phyloP scores from a whole-genome alignment of 2,113 vertebrate species.

The Zosterops hypoxanthus region DNA sequence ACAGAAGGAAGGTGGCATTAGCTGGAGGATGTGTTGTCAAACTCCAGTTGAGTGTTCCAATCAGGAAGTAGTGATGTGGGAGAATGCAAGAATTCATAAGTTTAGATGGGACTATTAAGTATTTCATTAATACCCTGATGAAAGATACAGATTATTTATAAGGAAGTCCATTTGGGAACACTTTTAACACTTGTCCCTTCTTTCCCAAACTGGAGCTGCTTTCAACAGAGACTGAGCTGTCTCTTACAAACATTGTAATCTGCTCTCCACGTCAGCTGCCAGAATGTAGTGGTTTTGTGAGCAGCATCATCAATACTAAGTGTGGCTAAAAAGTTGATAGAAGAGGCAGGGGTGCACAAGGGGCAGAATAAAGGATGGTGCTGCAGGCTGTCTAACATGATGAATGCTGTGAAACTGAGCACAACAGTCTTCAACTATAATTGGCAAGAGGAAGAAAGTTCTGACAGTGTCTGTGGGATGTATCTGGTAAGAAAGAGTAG shows the following conservation, averaged over 20 bases:
- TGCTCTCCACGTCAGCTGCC: background rate
- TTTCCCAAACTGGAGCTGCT: background rate
- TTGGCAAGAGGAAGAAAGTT: background rate
- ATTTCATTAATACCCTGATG: background rate
- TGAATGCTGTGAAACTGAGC: background rate
- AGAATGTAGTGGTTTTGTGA: background rate
- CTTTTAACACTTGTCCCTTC: background rate
- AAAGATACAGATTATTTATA: background rate
- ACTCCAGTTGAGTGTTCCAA: background rate
- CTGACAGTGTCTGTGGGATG: background rate
- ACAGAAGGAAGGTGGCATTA: background rate
- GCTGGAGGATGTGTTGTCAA: background rate
- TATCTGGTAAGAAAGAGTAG: background rate
- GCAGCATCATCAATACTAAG: background rate
- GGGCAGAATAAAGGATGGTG: background rate
- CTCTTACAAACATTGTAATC: background rate
- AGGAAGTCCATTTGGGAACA: background rate
- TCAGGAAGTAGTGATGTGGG: background rate
- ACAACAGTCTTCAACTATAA: background rate
- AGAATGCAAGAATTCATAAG: background rate
- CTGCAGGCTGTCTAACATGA: background rate
- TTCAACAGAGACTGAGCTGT: background rate
- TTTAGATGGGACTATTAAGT: background rate
- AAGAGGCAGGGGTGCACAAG: background rate
- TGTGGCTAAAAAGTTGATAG: background rate